Percentiles rank a stretch among this genome's conserved stretches.
Evolutionary conservation across 2,113 vertebrate genomes (phyloP).

Genomic region (Zeus faber): DNA sequence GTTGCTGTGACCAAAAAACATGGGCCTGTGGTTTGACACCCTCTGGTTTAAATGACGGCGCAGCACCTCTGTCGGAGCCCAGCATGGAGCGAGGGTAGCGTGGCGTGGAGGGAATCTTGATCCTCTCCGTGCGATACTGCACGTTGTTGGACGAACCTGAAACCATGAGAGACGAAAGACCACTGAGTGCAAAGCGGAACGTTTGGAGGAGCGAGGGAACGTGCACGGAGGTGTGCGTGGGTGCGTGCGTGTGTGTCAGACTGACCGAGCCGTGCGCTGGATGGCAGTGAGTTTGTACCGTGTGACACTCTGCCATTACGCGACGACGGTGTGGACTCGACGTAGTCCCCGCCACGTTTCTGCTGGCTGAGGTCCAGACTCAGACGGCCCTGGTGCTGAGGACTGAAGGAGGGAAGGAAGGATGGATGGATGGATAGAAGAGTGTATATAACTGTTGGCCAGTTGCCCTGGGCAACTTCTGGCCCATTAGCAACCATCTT

Average conservation of each 20-base stretch:
- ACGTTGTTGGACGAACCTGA: slow-evolving; percentile 91
- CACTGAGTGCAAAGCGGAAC: slow-evolving; percentile 7
- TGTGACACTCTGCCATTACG: slow-evolving; percentile 85
- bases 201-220: not conserved
- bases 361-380: slow-evolving; percentile 95
- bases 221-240: slow-evolving; percentile 8
- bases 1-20: not conserved
- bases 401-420: slow-evolving; percentile 63
- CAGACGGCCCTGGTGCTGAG: slow-evolving; percentile 90
- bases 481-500: no score
- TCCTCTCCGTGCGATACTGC: slow-evolving; percentile 92
- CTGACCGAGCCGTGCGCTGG: slow-evolving; percentile 91
- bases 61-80: slow-evolving; percentile 91
- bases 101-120: slow-evolving; percentile 94
- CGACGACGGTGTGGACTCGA: slow-evolving; percentile 80
- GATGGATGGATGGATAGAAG: no score
- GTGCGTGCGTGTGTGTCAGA: slow-evolving; percentile 39
- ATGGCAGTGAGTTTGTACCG: slow-evolving; percentile 92
- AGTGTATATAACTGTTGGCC: not conserved
- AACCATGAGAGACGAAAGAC: slow-evolving; percentile 17
- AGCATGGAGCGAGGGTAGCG: slow-evolving; percentile 90
- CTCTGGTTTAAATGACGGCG: not conserved
- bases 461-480: no score
- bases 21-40: no score
- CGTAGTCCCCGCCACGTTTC: slow-evolving; percentile 77